Evolutionary conservation across 2,113 vertebrate genomes (phyloP).

Genomic region (Microcebus tavaratra): DNA sequence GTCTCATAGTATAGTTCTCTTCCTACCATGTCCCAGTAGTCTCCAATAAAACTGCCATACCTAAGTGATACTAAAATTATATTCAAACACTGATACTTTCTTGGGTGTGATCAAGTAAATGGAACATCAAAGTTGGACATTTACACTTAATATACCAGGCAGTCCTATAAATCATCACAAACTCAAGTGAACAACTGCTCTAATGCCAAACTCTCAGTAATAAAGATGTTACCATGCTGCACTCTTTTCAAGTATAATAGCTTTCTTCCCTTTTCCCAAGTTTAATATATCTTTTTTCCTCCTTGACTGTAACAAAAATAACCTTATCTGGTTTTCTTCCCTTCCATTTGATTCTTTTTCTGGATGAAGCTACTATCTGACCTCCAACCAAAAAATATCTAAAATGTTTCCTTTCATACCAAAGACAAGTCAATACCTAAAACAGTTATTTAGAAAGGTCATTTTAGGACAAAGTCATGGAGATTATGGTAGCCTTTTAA

Average conservation of each 20-base stretch:
- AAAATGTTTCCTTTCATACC: constrained; percentile 9
- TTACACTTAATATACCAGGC: not conserved
- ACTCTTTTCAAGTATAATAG: not conserved
- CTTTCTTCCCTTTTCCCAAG: not conserved
- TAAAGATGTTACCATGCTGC: not conserved
- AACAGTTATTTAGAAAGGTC: not conserved
- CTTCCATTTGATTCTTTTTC: not conserved
- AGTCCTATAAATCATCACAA: not conserved
- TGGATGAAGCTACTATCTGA: not conserved
- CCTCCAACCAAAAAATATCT: constrained; percentile 1
- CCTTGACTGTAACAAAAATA: not conserved
- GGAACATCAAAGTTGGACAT: not conserved
- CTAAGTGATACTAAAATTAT: not conserved
- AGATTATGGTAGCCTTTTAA: not conserved
- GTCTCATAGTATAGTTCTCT: not conserved
- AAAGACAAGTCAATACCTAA: not conserved
- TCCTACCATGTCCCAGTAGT: not conserved
- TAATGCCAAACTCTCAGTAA: not conserved
- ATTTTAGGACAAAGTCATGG: not conserved
- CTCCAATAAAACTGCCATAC: not conserved
- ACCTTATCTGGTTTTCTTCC: not conserved
- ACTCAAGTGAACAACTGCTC: not conserved
- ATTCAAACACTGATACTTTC: not conserved
- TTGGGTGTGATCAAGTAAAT: not conserved
- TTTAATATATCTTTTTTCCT: not conserved